Evolutionary conservation across 2,113 vertebrate genomes (phyloP).

Genomic region (Tragelaphus buxtoni): DNA sequence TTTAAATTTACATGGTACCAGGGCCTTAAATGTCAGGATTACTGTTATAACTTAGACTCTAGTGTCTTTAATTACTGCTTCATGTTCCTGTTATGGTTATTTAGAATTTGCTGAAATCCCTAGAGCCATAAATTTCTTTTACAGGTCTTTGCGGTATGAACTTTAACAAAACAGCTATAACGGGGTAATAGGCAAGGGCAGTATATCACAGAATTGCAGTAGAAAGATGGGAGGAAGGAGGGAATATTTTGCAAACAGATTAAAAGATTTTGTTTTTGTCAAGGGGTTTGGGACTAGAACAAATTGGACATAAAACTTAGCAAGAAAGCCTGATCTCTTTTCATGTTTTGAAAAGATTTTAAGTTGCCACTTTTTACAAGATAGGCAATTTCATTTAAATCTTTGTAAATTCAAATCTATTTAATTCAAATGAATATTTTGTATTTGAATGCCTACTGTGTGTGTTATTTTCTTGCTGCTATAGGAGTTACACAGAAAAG

Average conservation of each 20-base stretch:
- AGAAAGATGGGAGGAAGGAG: conserved; percentile 64
- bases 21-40: conserved; percentile 82
- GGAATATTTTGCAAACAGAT: conserved; percentile 74
- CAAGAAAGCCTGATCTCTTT: conserved; percentile 6
- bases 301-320: conserved; percentile 54
- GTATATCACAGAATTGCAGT: conserved; percentile 71
- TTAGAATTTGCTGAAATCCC: conserved; percentile 83
- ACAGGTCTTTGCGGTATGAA: conserved; percentile 83
- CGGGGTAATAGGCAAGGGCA: conserved; percentile 80
- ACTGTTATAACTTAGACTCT: conserved; percentile 78
- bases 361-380: conserved; percentile 12
- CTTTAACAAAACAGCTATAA: conserved; percentile 86
- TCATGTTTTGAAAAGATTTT: not conserved
- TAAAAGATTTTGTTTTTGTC: conserved; percentile 73
- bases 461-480: not conserved
- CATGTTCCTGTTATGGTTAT: conserved; percentile 82
- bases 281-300: conserved; percentile 31
- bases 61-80: conserved; percentile 84
- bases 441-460: conserved; percentile 47
- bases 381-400: not conserved
- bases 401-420: not conserved
- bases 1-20: conserved; percentile 81
- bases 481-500: not conserved
- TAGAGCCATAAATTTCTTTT: conserved; percentile 83
- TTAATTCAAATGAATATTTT: not conserved